Conservation (phyloP, 1,140 invertebrate species). For the Drosophila albomicans region DNA sequence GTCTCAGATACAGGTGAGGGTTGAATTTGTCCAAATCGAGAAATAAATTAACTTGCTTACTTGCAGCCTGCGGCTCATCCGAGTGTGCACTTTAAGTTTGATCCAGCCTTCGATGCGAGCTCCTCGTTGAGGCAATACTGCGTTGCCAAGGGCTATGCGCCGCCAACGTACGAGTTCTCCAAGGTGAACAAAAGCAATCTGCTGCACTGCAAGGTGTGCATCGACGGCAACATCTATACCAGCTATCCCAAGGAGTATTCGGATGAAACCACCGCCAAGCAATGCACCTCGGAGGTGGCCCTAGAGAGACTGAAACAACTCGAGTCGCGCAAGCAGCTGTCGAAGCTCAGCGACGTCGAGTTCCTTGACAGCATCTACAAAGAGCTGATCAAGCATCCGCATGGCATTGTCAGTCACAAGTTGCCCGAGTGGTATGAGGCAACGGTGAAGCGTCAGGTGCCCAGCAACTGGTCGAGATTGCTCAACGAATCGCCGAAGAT, state of each 20-base stretch:
- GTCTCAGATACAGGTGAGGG: background rate
- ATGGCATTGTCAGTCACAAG: slow-evolving; percentile 78
- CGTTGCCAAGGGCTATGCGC: slow-evolving; percentile 33
- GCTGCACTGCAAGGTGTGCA: slow-evolving; percentile 62
- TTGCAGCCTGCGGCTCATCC: background rate
- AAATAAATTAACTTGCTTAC: background rate
- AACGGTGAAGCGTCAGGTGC: slow-evolving; percentile 67
- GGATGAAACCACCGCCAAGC: slow-evolving; percentile 48
- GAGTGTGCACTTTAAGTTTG: slow-evolving; percentile 23
- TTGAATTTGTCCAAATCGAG: background rate
- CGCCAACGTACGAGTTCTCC: slow-evolving; percentile 56
- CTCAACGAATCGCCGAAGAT: slow-evolving; percentile 62
- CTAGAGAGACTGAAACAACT: slow-evolving; percentile 63
- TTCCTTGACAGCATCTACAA: slow-evolving; percentile 66
- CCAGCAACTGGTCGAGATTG: slow-evolving; percentile 70
- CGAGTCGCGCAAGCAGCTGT: slow-evolving; percentile 49
- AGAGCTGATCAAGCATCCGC: slow-evolving; percentile 63
- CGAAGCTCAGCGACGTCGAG: slow-evolving; percentile 54
- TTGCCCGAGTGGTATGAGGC: slow-evolving; percentile 71
- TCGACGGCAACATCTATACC: slow-evolving; percentile 62
- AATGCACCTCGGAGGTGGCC: slow-evolving; percentile 60
- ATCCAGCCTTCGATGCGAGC: slow-evolving; percentile 49
- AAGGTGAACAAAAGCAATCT: slow-evolving; percentile 35
- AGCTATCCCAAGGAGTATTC: slow-evolving; percentile 73
- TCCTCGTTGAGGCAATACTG: slow-evolving; percentile 62